Percentiles rank a stretch among this genome's conserved stretches.
Evolutionary conservation across 2,888 invertebrate species (phyloP).

Genomic region (Cryptus armator): DNA sequence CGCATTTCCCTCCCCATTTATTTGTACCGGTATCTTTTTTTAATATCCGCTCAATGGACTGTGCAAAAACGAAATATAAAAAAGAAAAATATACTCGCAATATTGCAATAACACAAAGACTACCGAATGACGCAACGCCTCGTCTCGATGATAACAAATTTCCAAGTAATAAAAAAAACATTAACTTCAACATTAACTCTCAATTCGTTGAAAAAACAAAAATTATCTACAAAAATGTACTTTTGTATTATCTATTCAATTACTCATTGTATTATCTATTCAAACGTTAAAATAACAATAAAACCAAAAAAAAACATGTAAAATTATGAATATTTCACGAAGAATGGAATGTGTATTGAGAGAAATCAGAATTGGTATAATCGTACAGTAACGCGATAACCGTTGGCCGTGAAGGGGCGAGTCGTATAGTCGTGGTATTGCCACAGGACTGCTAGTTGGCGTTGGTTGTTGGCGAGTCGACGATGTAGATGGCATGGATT

Average conservation of each 20-base stretch:
- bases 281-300: not conserved
- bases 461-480: slow-evolving; percentile 36
- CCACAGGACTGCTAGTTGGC: slow-evolving; percentile 39
- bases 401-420: slow-evolving; percentile 40
- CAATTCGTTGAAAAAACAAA: no score
- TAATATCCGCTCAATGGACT: slow-evolving; percentile 48
- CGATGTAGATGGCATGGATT: slow-evolving; percentile 66
- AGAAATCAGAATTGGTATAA: slow-evolving; percentile 26
- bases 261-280: not conserved
- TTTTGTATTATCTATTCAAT: not conserved
- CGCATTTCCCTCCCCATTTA: slow-evolving; percentile 11
- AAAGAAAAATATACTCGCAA: slow-evolving; percentile 68
- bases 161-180: no score
- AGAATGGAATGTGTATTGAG: not conserved
- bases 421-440: slow-evolving; percentile 17
- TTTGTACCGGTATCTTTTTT: slow-evolving; percentile 29
- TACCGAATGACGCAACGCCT: no score
- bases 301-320: not conserved
- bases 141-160: no score
- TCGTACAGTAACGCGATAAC: slow-evolving; percentile 48
- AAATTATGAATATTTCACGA: not conserved
- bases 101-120: slow-evolving; percentile 41
- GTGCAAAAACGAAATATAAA: slow-evolving; percentile 17
- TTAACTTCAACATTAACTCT: no score
- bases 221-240: no score